Evolutionary conservation across 2,113 vertebrate genomes (phyloP).

Genomic region (Centrocercus urophasianus): DNA sequence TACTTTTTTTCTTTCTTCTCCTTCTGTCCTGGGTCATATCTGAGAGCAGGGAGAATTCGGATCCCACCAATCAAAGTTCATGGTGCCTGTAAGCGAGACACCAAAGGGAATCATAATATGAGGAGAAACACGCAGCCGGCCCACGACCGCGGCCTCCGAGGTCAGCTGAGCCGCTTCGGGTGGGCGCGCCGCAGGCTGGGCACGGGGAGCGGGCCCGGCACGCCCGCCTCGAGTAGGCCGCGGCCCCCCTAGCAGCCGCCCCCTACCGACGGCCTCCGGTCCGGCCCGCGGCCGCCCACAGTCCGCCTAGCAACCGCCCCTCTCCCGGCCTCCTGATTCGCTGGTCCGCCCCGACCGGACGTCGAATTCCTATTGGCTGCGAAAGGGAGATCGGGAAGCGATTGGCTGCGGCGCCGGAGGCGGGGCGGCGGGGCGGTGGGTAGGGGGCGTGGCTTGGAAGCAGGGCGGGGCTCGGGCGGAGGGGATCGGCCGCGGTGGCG

Average conservation of each 20-base stretch:
- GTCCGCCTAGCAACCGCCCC: conserved; percentile 39
- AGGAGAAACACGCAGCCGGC: too few relatives aligned
- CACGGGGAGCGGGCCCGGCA: not conserved
- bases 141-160: too few relatives aligned
- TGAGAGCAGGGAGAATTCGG: not conserved
- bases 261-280: not conserved
- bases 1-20: not conserved
- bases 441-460: too few relatives aligned
- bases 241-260: not conserved
- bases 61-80: conserved; percentile 11
- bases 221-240: not conserved
- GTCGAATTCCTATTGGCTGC: conserved; percentile 32
- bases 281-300: not conserved
- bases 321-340: conserved; percentile 40
- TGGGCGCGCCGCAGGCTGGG: not conserved
- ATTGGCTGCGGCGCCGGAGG: not conserved
- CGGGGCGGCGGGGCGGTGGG: not conserved
- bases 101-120: too few relatives aligned
- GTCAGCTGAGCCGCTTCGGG: too few relatives aligned
- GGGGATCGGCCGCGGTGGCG: not conserved
- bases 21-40: not conserved
- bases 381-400: not conserved
- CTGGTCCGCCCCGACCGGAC: not conserved
- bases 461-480: too few relatives aligned
- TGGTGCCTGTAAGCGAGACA: not conserved